Conservation (phyloP, 2,797 vertebrate species). For the Lindbergichthys nudifrons region DNA sequence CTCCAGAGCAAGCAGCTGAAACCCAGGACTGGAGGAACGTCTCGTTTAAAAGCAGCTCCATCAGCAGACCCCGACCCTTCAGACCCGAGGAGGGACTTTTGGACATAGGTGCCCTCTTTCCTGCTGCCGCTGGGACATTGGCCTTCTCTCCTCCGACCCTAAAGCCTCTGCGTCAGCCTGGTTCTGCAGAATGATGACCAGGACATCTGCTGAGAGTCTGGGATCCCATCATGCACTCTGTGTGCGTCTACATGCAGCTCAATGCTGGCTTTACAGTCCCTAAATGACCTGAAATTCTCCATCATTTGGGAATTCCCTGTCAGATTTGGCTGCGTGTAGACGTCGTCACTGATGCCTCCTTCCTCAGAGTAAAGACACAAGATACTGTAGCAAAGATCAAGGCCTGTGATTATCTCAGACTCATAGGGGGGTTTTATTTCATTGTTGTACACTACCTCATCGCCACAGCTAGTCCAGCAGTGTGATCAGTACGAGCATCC, state of each 20-base stretch:
- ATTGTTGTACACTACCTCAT: slow-evolving; percentile 76
- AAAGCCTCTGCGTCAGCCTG: slow-evolving; percentile 15
- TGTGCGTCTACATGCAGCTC: slow-evolving; percentile 31
- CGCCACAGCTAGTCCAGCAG: slow-evolving; percentile 51
- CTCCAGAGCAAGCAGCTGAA: slow-evolving; percentile 24
- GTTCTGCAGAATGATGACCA: slow-evolving; percentile 46
- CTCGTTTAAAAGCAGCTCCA: slow-evolving; percentile 8
- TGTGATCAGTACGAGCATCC: slow-evolving; percentile 39
- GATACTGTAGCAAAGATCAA: slow-evolving; percentile 80
- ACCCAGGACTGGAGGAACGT: slow-evolving; percentile 6
- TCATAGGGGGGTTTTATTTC: slow-evolving; percentile 36
- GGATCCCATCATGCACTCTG: background rate
- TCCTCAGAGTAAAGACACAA: slow-evolving; percentile 64
- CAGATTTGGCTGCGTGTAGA: slow-evolving; percentile 33
- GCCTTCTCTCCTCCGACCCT: slow-evolving; percentile 22
- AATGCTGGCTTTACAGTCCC: background rate
- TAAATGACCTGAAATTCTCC: background rate
- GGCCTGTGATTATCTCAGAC: slow-evolving; percentile 68
- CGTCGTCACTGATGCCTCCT: background rate
- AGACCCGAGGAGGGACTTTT: slow-evolving; percentile 35
- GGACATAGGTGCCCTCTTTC: slow-evolving; percentile 34
- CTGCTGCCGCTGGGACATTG: slow-evolving; percentile 38
- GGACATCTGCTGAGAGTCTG: slow-evolving; percentile 21
- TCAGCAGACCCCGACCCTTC: background rate
- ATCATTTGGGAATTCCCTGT: slow-evolving; percentile 8